Base-by-base conservation (phyloP, 2,113 vertebrate genomes). In the Dipodomys spectabilis region DNA sequence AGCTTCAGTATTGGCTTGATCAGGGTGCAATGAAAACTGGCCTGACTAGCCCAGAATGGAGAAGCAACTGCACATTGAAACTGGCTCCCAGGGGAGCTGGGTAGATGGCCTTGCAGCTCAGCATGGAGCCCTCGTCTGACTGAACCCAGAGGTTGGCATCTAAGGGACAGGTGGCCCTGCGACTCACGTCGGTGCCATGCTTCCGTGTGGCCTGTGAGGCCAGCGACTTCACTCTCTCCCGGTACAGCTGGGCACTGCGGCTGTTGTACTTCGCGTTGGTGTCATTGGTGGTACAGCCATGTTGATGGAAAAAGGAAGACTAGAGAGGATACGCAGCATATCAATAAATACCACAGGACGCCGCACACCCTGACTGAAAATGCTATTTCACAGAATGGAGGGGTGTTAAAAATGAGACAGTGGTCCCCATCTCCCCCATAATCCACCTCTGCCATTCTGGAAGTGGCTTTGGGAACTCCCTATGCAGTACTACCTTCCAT, bases 211-310 rank as follows among this genome's bases (percentile, higher is more conserved):
- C 99, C 62, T 99, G 99, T 0, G 98, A 97, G 6, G 99, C 99
- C 19, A 99, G 98, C 1, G 95, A 97, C 97, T 98, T 99, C 82
- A 99, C 97, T 94, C 98, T 99, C 94, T 99, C 99, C 75, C 98
- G 97, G 95, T 99, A 99, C 39, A 99, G 99, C 96, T 98, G 98
- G 12, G 99, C 99, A 0, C 98, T 97, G 0, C 99, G 98, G 49
- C 99, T 99, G 97, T 98, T 99, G 96, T 99, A 99, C 96, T 99
- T 99, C 77, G 98, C 95, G 2, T 99, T 99, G 92, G 98, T 98
- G 12, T 99, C 99, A 0, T 2, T 98, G 74, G 98, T 94, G 11
- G 95, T 97, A 88, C 99, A 99, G 1, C 99, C 99, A 0, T 99
- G 99, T 45, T 99, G 99, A 84, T 97, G 98, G 97, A 99, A 99